Conservation (phyloP, 2,888 invertebrate species). For the Myopa testacea region DNA sequence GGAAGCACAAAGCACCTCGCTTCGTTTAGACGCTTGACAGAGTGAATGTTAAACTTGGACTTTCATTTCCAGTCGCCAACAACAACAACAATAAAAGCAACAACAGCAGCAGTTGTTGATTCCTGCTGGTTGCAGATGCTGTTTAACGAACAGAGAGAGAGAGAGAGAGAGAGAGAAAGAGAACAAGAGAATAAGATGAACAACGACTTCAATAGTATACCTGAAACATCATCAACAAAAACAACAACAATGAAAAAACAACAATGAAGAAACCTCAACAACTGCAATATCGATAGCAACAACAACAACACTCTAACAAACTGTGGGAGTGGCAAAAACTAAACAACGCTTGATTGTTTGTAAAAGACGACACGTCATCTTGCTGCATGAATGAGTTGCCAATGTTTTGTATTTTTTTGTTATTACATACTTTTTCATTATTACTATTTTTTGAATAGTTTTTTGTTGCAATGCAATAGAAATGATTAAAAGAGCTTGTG, state of each 20-base stretch:
- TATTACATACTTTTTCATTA: not conserved
- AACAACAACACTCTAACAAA: constrained; percentile 5
- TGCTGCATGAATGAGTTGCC: not conserved
- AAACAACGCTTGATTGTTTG: no score
- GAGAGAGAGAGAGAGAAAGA: not conserved
- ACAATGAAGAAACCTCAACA: not conserved
- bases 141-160: not conserved
- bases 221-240: not conserved
- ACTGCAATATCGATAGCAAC: not conserved
- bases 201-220: not conserved
- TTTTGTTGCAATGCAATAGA: not conserved
- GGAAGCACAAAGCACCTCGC: no score
- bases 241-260: not conserved
- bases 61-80: no score
- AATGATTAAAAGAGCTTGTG: no score
- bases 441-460: not conserved
- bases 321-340: no score
- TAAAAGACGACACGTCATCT: not conserved
- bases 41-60: no score
- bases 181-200: not conserved
- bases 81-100: no score
- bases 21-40: no score
- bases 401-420: not conserved
- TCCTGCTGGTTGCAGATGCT: not conserved
- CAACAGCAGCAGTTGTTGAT: not conserved